phyloP scores from a whole-genome alignment of 2,797 vertebrate genomes.

The Salarias fasciatus region DNA sequence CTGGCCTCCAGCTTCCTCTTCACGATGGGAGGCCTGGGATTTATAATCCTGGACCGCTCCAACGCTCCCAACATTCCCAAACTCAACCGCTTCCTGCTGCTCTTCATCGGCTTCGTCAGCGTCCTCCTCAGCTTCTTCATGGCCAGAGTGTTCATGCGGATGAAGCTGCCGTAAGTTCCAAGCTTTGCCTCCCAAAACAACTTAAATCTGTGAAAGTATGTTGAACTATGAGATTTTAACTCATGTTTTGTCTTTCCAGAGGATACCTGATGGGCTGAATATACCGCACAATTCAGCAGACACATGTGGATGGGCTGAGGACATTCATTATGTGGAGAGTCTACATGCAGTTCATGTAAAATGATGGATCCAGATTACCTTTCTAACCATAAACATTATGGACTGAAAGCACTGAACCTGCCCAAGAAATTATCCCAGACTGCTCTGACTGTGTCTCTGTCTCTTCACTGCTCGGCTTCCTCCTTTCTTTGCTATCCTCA shows the following conservation, averaged over 20 bases:
- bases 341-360: no score
- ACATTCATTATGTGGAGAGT: neutral
- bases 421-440: slow-evolving; percentile 27
- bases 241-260: slow-evolving; percentile 74
- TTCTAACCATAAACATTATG: slow-evolving; percentile 7
- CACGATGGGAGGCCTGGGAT: slow-evolving; percentile 98
- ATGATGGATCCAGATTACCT: no score
- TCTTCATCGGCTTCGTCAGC: slow-evolving; percentile 98
- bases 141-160: slow-evolving; percentile 99
- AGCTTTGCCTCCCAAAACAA: no score
- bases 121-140: slow-evolving; percentile 99
- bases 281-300: neutral
- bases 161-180: slow-evolving; percentile 97
- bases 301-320: slow-evolving; percentile 19
- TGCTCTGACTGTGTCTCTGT: slow-evolving; percentile 22
- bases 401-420: slow-evolving; percentile 53
- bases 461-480: slow-evolving; percentile 13
- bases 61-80: slow-evolving; percentile 99
- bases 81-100: slow-evolving; percentile 95
- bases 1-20: slow-evolving; percentile 98
- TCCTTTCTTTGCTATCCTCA: slow-evolving; percentile 11
- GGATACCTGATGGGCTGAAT: slow-evolving; percentile 97
- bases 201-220: no score
- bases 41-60: slow-evolving; percentile 97
- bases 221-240: neutral